Conservation (phyloP, 2,797 vertebrate species). For the Lindbergichthys nudifrons region DNA sequence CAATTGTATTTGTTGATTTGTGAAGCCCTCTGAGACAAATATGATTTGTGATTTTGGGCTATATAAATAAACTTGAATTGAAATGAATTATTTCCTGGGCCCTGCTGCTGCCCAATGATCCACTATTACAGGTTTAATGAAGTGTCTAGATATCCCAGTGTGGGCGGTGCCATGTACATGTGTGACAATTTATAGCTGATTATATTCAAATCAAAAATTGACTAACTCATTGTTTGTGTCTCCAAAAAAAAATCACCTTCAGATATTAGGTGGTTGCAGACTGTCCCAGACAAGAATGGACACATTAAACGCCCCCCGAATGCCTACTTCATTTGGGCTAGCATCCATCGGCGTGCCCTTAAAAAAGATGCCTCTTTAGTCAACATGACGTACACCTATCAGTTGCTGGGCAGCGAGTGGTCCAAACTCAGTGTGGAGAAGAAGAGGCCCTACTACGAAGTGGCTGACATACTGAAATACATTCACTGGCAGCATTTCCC, state of each 20-base stretch:
- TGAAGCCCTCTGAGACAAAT: too few species aligned
- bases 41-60: too few species aligned
- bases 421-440: constrained; percentile 88
- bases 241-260: background rate
- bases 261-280: constrained; percentile 69
- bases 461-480: constrained; percentile 85
- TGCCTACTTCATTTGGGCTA: constrained; percentile 90
- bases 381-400: constrained; percentile 80
- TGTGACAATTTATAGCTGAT: too few species aligned
- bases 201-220: too few species aligned
- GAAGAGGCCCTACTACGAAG: constrained; percentile 88
- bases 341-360: constrained; percentile 83
- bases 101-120: too few species aligned
- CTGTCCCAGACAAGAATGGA: constrained; percentile 81
- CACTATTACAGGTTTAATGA: too few species aligned
- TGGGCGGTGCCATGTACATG: too few species aligned
- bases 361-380: constrained; percentile 81
- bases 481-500: constrained; percentile 88
- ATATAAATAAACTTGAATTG: too few species aligned
- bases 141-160: too few species aligned
- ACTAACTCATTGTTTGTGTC: too few species aligned
- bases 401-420: constrained; percentile 88
- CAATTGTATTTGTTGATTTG: too few species aligned
- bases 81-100: too few species aligned
- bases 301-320: constrained; percentile 90